A percentile compares a stretch with the other conserved stretches of the same genome.
Conservation (phyloP, 2,888 invertebrate genomes). For the Mimumesa dahlbomi region DNA sequence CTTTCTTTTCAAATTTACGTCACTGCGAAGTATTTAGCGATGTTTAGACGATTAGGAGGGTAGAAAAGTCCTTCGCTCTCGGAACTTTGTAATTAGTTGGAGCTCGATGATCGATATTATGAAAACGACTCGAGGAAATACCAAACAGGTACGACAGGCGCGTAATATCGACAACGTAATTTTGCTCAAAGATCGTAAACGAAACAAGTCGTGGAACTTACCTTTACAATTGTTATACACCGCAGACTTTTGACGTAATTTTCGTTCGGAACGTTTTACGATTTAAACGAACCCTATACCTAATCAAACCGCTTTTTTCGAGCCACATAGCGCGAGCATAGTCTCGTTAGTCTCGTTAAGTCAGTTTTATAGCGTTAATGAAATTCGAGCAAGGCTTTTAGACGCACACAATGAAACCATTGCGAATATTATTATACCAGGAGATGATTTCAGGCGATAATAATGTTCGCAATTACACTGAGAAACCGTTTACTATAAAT, state of each 20-base stretch:
- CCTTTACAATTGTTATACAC: neutral
- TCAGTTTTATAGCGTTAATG: neutral
- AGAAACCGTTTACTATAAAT: too few relatives aligned
- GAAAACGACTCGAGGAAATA: neutral
- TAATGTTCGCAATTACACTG: too few relatives aligned
- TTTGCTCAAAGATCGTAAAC: constrained; percentile 56
- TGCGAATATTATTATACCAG: too few relatives aligned
- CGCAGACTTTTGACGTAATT: neutral
- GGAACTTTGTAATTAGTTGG: too few relatives aligned
- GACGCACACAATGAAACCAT: too few relatives aligned
- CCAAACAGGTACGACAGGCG: neutral
- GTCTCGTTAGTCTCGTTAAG: neutral
- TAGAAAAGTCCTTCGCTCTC: neutral
- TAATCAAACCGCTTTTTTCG: neutral
- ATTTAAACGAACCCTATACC: neutral
- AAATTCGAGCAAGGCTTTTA: neutral
- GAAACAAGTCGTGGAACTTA: constrained; percentile 6
- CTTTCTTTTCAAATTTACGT: neutral
- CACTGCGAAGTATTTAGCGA: neutral
- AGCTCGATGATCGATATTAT: neutral
- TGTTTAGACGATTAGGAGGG: constrained; percentile 1
- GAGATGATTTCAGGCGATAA: too few relatives aligned
- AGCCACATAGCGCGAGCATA: neutral
- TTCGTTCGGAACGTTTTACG: neutral
- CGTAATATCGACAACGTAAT: constrained; percentile 28